Evolutionary conservation across 2,113 vertebrate species (phyloP), one percentile per base, ranked within the genome.

Genomic region (Centrocercus urophasianus): DNA sequence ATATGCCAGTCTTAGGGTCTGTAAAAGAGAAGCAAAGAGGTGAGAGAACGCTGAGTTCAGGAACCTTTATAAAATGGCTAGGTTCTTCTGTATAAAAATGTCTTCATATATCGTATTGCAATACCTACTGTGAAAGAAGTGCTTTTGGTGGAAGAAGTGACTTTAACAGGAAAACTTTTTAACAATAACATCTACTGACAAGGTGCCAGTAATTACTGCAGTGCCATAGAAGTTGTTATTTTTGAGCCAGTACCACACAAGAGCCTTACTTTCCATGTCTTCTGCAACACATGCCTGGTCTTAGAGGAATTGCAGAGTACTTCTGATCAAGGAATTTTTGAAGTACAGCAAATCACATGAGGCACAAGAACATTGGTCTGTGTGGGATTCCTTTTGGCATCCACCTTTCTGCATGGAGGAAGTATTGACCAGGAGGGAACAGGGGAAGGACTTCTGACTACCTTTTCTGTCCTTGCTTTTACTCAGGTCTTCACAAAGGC

Each of bases 111-210:
- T 60, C 11, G 2, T 20, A 30, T 60, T 1, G 0, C 25, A 13
- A 43, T 65, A 69, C 8, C 32, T 85, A 25, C 16, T 54, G 54
- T 57, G 77, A 43, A 92, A 92, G 57, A 90, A 87, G 25, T 89
- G 81, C 75, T 15, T 87, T 82, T 82, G n/a, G n/a, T 34, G 57
- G 69, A 92, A 89, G 48, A 86, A 89, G 25, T 86, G 34, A 83
- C 43, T 92, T 82, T 36, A 79, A 64, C 10, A 72, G 43, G 34
- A 72, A 79, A 36, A 76, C 38, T 32, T 93, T 85, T 89, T 45
- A 70, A 27, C 16, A 28, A 28, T 76, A 83, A 54, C 13, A 11
- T 59, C 79, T 65, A 65, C 34, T 76, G 63, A 61, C 20, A 70
- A 95, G 20, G 45, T 88, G 56, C 48, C 59, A 89, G 11, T 85